Evolutionary conservation across 2,113 vertebrate genomes (phyloP).

Genomic region (Indicator indicator): DNA sequence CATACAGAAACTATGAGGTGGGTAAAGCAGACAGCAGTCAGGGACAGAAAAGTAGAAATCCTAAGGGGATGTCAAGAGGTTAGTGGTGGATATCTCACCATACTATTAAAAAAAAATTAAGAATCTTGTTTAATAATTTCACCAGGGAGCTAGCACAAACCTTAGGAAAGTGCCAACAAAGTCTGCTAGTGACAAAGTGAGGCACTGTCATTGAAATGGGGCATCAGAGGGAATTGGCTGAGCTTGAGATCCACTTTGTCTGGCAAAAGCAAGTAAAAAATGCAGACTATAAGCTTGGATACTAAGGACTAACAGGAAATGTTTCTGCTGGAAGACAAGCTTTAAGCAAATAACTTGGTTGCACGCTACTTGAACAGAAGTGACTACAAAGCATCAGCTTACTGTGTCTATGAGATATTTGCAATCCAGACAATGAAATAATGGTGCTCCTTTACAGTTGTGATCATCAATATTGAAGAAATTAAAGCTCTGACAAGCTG

Average conservation of each 20-base stretch:
- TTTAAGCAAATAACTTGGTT: neutral
- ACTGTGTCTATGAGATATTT: neutral
- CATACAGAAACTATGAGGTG: neutral
- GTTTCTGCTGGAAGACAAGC: neutral
- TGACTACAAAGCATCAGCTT: neutral
- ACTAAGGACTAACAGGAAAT: neutral
- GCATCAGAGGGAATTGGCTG: neutral
- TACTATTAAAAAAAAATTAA: neutral
- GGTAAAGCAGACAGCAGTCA: neutral
- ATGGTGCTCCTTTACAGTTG: neutral
- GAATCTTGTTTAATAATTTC: neutral
- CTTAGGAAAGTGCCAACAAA: neutral
- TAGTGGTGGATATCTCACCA: neutral
- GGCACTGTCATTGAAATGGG: neutral
- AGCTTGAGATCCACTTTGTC: neutral
- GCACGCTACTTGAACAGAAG: neutral
- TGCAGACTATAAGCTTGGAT: neutral
- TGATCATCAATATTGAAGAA: neutral
- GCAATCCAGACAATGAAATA: neutral
- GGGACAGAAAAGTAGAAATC: neutral
- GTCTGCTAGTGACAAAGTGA: neutral
- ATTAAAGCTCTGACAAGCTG: neutral
- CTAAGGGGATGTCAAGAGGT: neutral
- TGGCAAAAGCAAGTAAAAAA: neutral
- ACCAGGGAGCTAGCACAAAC: neutral